phyloP scores from a whole-genome alignment of 2,113 vertebrate genomes.

The Silurus asotus region DNA sequence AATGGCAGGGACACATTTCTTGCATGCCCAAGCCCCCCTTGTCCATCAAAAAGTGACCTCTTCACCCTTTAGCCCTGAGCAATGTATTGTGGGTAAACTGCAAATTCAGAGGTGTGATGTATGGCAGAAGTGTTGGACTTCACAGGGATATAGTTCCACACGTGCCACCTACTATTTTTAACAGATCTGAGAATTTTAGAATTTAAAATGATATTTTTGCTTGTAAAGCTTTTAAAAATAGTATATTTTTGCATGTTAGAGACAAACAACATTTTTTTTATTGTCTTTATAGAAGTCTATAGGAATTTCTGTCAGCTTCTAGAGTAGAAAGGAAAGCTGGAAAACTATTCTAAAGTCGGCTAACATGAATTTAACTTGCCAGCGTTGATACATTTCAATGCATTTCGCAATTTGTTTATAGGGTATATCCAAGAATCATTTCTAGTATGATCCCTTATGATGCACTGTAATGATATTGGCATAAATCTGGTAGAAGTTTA shows the following conservation, averaged over 20 bases:
- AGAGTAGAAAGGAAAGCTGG: neutral
- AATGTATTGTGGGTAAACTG: constrained; percentile 33
- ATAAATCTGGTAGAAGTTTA: neutral
- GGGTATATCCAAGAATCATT: neutral
- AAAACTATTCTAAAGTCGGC: neutral
- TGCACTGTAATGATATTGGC: neutral
- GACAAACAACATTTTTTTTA: neutral
- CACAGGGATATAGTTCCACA: neutral
- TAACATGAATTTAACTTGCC: neutral
- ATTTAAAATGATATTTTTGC: neutral
- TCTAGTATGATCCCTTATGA: neutral
- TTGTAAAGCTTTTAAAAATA: neutral
- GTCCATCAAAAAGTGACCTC: constrained; percentile 43
- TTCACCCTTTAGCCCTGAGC: constrained; percentile 26
- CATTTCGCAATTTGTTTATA: neutral
- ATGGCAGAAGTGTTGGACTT: constrained; percentile 3
- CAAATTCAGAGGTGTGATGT: constrained; percentile 26
- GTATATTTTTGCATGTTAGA: neutral
- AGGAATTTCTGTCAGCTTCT: neutral
- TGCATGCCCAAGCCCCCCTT: constrained; percentile 38
- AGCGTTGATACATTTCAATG: neutral
- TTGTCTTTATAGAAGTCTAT: neutral
- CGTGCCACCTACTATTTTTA: neutral
- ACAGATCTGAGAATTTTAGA: neutral
- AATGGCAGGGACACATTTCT: constrained; percentile 52